phyloP scores from a whole-genome alignment of 35 echinoderm and acorn worm genomes.

The Nesometra sesokonis region DNA sequence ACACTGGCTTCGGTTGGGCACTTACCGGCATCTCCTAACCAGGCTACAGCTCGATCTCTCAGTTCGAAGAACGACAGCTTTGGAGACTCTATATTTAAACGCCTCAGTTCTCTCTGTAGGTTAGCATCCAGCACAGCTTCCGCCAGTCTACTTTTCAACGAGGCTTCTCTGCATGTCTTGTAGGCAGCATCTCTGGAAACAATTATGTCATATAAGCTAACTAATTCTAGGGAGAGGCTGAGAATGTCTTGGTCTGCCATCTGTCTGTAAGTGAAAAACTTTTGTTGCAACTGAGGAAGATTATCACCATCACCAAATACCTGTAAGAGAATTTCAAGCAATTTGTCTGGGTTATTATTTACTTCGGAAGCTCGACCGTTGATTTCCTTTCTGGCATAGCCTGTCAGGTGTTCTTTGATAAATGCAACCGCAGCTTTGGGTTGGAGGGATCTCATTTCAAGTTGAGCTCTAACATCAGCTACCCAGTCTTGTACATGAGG shows the following conservation, averaged over 20 bases:
- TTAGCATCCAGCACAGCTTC: constrained; percentile 2
- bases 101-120: constrained; percentile 9
- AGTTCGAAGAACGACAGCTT: not conserved
- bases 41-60: constrained; percentile 11
- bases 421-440: constrained; percentile 16
- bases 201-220: constrained; percentile 43
- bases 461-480: constrained; percentile 28
- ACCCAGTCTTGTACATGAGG: constrained; percentile 38
- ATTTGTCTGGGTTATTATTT: constrained; percentile 14
- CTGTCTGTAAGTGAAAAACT: constrained; percentile 47
- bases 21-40: not conserved
- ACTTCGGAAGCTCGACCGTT: constrained; percentile 14
- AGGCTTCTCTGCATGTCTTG: constrained; percentile 6
- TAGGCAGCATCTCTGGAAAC: constrained; percentile 2
- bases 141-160: not conserved
- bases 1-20: not conserved
- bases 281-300: constrained; percentile 51
- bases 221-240: constrained; percentile 29
- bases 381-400: constrained; percentile 45
- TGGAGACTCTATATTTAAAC: constrained; percentile 19
- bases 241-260: constrained; percentile 11
- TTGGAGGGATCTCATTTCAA: not conserved
- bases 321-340: constrained; percentile 38
- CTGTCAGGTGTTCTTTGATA: constrained; percentile 39
- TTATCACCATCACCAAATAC: constrained; percentile 58